These are phyloP conservation scores for Melanotaenia pygmaea DNA, from an alignment of 2,797 vertebrate species.

Conservation along the genomic window DNA sequence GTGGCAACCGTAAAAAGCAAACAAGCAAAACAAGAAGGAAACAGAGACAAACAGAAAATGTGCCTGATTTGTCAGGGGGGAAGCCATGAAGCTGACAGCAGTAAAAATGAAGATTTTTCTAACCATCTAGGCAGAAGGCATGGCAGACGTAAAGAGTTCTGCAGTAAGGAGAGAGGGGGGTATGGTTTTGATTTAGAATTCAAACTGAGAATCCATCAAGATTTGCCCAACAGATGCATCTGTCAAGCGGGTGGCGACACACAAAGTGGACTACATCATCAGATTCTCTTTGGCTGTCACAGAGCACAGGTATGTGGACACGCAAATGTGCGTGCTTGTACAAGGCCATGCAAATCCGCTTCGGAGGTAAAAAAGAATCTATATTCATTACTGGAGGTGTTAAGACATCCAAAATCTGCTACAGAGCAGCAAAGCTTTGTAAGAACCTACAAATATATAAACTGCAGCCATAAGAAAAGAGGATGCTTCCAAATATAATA, in stretches of 20 bases:
- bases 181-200: constrained; percentile 77
- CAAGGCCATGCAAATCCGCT: constrained; percentile 31
- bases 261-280: constrained; percentile 78
- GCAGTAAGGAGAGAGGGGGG: constrained; percentile 40
- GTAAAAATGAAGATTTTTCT: constrained; percentile 24
- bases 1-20: constrained; percentile 10
- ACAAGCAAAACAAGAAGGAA: constrained; percentile 9
- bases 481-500: not conserved
- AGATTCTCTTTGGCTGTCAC: constrained; percentile 66
- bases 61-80: constrained; percentile 16
- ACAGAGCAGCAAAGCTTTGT: constrained; percentile 15
- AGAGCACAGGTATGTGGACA: constrained; percentile 50
- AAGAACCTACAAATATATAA: constrained; percentile 15
- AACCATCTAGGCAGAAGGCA: constrained; percentile 34
- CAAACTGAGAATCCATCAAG: constrained; percentile 83
- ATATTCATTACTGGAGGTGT: constrained; percentile 74
- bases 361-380: constrained; percentile 69
- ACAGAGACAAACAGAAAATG: constrained; percentile 14
- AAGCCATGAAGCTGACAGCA: constrained; percentile 30
- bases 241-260: constrained; percentile 74
- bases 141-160: constrained; percentile 56
- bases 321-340: constrained; percentile 30
- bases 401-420: constrained; percentile 47
- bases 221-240: constrained; percentile 83
- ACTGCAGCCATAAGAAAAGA: not conserved